Conservation (phyloP, 2,888 invertebrate genomes). For the Cheilosia vulpina region DNA sequence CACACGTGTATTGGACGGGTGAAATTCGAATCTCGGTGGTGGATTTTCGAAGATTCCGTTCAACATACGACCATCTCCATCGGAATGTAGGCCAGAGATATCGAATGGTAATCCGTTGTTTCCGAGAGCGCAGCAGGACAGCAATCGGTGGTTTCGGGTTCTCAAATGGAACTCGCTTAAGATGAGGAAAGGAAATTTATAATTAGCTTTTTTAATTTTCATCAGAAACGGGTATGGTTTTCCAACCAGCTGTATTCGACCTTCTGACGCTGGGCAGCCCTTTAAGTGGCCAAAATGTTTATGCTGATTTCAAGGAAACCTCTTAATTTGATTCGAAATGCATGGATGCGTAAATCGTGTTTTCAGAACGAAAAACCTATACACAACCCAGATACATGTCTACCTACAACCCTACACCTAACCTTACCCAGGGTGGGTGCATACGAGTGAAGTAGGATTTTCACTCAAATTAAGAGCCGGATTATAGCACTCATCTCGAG, state of each 20-base stretch:
- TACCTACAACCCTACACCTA: not conserved
- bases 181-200: not conserved
- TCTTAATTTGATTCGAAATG: constrained; percentile 71
- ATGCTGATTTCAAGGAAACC: constrained; percentile 49
- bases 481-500: constrained; percentile 70
- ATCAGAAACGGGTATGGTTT: not conserved
- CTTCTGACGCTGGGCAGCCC: constrained; percentile 2
- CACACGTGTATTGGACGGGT: constrained; percentile 40
- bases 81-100: constrained; percentile 51
- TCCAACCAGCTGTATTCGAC: not conserved
- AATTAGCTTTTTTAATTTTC: not conserved
- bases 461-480: constrained; percentile 73
- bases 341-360: constrained; percentile 71
- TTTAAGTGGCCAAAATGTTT: constrained; percentile 16
- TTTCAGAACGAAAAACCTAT: constrained; percentile 38
- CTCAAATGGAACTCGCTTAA: not conserved
- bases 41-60: constrained; percentile 51
- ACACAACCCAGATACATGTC: not conserved
- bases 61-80: constrained; percentile 21
- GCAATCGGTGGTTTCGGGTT: not conserved
- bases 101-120: constrained; percentile 18
- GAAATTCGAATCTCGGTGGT: constrained; percentile 47
- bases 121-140: constrained; percentile 1
- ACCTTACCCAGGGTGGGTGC: not conserved
- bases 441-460: constrained; percentile 65